Percentiles rank a stretch among this genome's conserved stretches.
Conservation (phyloP, 2,797 vertebrate species). For the Gouania willdenowi region DNA sequence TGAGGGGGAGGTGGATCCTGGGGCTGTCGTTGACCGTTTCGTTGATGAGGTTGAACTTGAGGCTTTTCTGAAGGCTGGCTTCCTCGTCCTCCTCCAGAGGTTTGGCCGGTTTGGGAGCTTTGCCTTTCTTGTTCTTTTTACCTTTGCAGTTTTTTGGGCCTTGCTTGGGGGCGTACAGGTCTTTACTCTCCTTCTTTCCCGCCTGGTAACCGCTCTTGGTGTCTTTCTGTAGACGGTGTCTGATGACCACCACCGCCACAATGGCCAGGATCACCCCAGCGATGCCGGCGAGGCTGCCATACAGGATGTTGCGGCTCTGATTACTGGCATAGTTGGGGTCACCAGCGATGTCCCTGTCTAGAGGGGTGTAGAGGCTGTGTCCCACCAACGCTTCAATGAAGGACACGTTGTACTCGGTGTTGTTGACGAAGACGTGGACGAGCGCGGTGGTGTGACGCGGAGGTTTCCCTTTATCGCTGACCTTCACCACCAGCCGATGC, state of each 20-base stretch:
- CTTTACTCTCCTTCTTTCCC: constrained; percentile 96
- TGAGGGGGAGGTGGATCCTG: constrained; percentile 93
- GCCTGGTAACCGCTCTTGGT: constrained; percentile 97
- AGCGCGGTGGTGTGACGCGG: constrained; percentile 87
- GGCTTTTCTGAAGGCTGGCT: constrained; percentile 87
- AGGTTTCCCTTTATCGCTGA: constrained; percentile 91
- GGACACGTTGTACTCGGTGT: constrained; percentile 88
- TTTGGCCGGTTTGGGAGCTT: constrained; percentile 89
- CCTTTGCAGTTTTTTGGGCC: constrained; percentile 87
- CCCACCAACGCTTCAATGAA: constrained; percentile 89
- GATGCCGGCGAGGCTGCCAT: constrained; percentile 85
- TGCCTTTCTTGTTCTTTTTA: constrained; percentile 91
- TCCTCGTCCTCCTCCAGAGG: constrained; percentile 92
- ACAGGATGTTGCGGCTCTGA: constrained; percentile 88
- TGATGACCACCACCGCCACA: constrained; percentile 85
- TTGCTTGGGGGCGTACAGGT: constrained; percentile 91
- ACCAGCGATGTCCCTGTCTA: constrained; percentile 93
- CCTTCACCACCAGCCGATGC: constrained; percentile 90
- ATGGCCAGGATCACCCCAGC: constrained; percentile 91
- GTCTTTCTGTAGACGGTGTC: constrained; percentile 89
- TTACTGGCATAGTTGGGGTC: constrained; percentile 88
- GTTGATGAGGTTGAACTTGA: constrained; percentile 94
- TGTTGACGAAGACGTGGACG: constrained; percentile 94
- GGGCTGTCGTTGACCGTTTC: constrained; percentile 90
- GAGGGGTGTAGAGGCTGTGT: constrained; percentile 91